Percentiles rank a stretch among this genome's conserved stretches.
phyloP scores from a whole-genome alignment of 2,888 invertebrate genomes.

The Listrodromus nycthemerus region DNA sequence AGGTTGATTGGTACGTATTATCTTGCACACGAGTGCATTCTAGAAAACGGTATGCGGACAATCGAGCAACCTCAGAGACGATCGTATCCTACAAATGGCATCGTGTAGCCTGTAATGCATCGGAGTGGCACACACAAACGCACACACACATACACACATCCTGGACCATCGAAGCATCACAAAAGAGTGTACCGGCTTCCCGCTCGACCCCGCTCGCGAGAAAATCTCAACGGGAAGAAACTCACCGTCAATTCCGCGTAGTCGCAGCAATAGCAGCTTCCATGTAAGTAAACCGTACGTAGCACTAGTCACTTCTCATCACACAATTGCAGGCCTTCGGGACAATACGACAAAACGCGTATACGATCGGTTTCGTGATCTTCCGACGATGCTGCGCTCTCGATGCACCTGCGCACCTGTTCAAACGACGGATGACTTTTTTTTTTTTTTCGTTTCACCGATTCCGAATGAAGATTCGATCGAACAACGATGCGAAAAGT shows the following conservation, averaged over 20 bases:
- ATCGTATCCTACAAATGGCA: conserved; percentile 43
- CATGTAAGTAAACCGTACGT: conserved; percentile 73
- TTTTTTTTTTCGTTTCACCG: background rate
- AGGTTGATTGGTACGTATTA: conserved; percentile 40
- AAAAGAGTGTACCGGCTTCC: conserved; percentile 39
- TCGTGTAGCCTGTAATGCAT: conserved; percentile 21
- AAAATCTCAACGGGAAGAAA: conserved; percentile 68
- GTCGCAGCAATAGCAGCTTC: conserved; percentile 73
- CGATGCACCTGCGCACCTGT: conserved; percentile 40
- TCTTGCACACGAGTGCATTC: conserved; percentile 18
- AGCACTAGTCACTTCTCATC: conserved; percentile 80
- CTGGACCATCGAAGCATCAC: conserved; percentile 36
- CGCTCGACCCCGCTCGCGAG: conserved; percentile 45
- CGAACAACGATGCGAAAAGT: conserved; percentile 5
- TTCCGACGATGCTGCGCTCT: conserved; percentile 59
- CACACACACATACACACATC: conserved; percentile 17
- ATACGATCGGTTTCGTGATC: conserved; percentile 50
- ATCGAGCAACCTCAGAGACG: conserved; percentile 44
- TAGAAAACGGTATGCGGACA: conserved; percentile 65
- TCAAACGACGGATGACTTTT: background rate
- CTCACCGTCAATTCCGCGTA: conserved; percentile 78
- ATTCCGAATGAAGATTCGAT: conserved; percentile 17
- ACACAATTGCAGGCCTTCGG: conserved; percentile 72
- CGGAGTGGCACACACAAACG: conserved; percentile 34
- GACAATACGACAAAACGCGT: conserved; percentile 45